Evolutionary conservation across 2,888 invertebrate species (phyloP).

Genomic region (Steinernema hermaphroditum): DNA sequence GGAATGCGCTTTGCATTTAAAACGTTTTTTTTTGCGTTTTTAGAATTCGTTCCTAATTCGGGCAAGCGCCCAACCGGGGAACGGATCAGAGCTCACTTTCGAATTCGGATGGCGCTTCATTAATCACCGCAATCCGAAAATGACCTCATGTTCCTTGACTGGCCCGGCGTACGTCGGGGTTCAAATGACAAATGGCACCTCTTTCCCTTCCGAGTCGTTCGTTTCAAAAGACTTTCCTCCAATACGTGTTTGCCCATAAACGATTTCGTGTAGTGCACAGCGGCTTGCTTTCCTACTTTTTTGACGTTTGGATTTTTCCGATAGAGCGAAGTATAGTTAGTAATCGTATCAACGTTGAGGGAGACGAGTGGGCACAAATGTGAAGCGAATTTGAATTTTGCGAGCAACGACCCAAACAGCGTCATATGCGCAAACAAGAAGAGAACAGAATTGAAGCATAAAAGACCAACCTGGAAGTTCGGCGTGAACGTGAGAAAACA

Average conservation of each 20-base stretch:
- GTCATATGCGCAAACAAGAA: neutral
- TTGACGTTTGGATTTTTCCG: neutral
- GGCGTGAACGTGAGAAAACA: neutral
- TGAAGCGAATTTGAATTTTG: too few species aligned
- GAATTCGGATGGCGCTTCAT: neutral
- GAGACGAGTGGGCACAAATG: neutral
- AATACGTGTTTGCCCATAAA: neutral
- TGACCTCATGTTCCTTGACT: neutral
- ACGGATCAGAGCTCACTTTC: neutral
- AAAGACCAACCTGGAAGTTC: constrained; percentile 28
- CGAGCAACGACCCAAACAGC: too few species aligned
- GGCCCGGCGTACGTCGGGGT: neutral
- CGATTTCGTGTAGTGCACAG: neutral
- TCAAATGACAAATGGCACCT: constrained; percentile 5
- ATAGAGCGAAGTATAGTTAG: neutral
- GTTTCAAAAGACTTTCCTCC: neutral
- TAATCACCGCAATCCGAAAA: constrained; percentile 13
- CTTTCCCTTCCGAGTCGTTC: neutral
- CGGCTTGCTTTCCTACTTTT: neutral
- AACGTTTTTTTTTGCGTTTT: too few species aligned
- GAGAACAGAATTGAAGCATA: neutral
- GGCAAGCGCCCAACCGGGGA: too few species aligned
- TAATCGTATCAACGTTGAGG: neutral
- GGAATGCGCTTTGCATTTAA: too few species aligned
- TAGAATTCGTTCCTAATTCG: too few species aligned